Evolutionary conservation across 2,797 vertebrate species (phyloP).

Genomic region (Hippocampus kuda): DNA sequence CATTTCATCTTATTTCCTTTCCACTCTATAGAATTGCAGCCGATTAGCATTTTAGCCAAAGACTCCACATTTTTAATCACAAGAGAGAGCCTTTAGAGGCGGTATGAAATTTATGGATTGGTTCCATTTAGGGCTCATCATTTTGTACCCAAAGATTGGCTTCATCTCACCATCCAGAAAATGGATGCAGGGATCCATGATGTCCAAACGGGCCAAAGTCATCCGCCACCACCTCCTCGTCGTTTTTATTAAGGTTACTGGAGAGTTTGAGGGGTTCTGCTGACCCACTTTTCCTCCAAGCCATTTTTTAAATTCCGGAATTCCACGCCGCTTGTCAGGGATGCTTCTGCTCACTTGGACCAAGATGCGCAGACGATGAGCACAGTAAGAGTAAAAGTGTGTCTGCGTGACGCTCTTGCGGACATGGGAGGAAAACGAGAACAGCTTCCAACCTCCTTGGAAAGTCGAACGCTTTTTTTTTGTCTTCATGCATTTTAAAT

Average conservation of each 20-base stretch:
- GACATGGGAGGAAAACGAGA: conserved; percentile 15
- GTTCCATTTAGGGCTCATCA: too few relatives aligned
- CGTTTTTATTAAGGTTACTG: background rate
- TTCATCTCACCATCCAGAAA: too few relatives aligned
- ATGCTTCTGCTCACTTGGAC: background rate
- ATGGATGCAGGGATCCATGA: too few relatives aligned
- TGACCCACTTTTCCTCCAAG: conserved; percentile 23
- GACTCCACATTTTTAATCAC: too few relatives aligned
- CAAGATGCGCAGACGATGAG: conserved; percentile 7
- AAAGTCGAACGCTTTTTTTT: conserved; percentile 16
- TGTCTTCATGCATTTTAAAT: background rate
- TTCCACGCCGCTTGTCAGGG: background rate
- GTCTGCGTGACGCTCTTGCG: conserved; percentile 16
- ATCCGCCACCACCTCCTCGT: too few relatives aligned
- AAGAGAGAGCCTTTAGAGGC: too few relatives aligned
- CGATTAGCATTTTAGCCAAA: too few relatives aligned
- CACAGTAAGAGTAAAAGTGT: background rate
- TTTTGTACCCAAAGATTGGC: too few relatives aligned
- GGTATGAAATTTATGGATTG: too few relatives aligned
- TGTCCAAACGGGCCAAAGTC: too few relatives aligned
- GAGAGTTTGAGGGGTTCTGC: conserved; percentile 19
- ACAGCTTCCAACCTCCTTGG: conserved; percentile 8
- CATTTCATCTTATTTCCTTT: too few relatives aligned
- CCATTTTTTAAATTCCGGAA: background rate
- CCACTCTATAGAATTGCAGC: too few relatives aligned